phyloP scores from a whole-genome alignment of 2,113 vertebrate genomes.

The Piprites chloris region DNA sequence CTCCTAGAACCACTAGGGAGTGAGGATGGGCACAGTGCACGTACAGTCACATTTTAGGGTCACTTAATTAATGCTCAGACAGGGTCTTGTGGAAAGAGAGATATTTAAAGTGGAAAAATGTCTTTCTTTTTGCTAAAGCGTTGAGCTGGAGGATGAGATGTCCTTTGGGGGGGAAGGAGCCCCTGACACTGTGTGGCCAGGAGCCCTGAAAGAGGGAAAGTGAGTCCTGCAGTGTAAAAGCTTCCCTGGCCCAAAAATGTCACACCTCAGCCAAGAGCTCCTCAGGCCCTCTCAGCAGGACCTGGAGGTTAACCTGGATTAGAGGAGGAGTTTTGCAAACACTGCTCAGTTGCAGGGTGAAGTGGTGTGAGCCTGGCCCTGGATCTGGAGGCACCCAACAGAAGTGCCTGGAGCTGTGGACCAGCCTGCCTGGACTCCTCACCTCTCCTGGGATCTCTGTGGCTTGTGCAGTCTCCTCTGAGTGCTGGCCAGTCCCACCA shows the following conservation, averaged over 20 bases:
- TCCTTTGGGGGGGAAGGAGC: not conserved
- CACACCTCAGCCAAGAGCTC: not conserved
- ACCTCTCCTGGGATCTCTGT: not conserved
- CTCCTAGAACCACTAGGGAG: not conserved
- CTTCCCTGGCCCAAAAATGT: rapidly evolving
- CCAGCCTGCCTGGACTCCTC: not conserved
- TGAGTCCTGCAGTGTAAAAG: rapidly evolving
- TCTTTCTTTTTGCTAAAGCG: not conserved
- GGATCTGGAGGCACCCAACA: rapidly evolving
- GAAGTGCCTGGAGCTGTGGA: not conserved
- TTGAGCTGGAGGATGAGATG: not conserved
- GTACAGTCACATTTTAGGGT: not conserved
- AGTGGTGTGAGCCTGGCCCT: not conserved
- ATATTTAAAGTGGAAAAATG: not conserved
- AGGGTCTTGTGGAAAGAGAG: not conserved
- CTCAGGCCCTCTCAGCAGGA: not conserved
- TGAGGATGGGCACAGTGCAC: rapidly evolving
- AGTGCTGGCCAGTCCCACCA: not conserved
- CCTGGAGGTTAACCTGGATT: not conserved
- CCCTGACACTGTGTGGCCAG: rapidly evolving
- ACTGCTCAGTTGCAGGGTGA: not conserved
- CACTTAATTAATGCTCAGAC: not conserved
- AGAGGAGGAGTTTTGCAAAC: not conserved
- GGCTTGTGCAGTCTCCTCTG: not conserved
- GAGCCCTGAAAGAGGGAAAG: not conserved